phyloP scores from a whole-genome alignment of 2,797 vertebrate species.

The Pseudochirops cupreus region DNA sequence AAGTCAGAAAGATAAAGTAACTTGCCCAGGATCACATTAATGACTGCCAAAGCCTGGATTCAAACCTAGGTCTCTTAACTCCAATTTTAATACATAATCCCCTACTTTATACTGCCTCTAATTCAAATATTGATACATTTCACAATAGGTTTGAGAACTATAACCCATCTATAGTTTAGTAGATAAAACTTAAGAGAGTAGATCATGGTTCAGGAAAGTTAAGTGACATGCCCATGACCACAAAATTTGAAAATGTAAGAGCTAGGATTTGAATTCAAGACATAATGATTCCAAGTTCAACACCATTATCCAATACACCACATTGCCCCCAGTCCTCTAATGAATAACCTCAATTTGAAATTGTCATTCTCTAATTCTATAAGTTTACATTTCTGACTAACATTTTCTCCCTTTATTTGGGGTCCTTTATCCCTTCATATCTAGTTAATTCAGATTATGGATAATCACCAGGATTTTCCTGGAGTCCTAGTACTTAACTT shows the following conservation, averaged over 20 bases:
- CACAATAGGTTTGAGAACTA: not conserved
- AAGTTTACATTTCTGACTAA: not conserved
- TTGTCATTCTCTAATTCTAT: not conserved
- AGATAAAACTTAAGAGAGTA: not conserved
- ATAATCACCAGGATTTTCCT: not conserved
- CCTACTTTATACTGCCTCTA: not conserved
- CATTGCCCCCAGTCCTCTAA: not conserved
- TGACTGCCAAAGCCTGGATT: not conserved
- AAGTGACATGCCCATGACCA: not conserved
- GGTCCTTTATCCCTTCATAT: not conserved
- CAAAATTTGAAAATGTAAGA: not conserved
- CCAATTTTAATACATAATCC: not conserved
- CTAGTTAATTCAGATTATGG: not conserved
- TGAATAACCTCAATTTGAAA: not conserved
- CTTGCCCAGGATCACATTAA: not conserved
- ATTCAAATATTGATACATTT: not conserved
- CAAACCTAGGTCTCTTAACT: not conserved
- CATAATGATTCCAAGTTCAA: not conserved
- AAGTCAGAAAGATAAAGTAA: not conserved
- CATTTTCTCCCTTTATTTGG: not conserved
- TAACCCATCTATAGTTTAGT: not conserved
- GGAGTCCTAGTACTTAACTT: not conserved
- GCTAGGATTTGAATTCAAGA: not conserved
- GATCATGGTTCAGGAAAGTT: not conserved
- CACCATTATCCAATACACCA: not conserved